Base-by-base conservation (phyloP, 2,113 vertebrate genomes). In the Felis chaus region DNA sequence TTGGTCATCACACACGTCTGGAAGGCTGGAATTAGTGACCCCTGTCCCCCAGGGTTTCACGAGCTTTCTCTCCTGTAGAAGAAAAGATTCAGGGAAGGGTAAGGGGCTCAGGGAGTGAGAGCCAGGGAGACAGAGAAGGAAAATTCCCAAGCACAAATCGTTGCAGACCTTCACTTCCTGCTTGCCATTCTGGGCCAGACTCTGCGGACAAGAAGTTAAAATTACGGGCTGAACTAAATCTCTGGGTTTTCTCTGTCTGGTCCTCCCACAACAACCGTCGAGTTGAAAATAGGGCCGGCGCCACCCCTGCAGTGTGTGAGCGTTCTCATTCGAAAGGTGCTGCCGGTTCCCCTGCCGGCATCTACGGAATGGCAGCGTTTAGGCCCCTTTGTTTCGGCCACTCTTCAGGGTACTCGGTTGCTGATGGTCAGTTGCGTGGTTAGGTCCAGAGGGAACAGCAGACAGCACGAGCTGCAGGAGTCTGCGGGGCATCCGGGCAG, bases 321-420 rank as follows among this genome's bases (percentile, higher is more conserved):
- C 66, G 94, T 95, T 96, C 48, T 93, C n/a, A 92, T 68, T 63
- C 61, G 16, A 83, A 71, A 61, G 21, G 21, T 29, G 3, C 36
- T 36, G 13, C 29, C 19, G 14, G 16, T 48, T 45, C 10, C 45
- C 41, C 25, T 2, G 0, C 4, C 5, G 27, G 16, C 69, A 57
- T 68, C 71, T 39, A 39, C 2, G 33, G 23, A 88, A 61, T 50
- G 50, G 8, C 31, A 57, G 71, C 53, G 2, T 12, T 33, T 41
- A 27, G 74, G n/a, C 31, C 29, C 16, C 21, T 96, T 33, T 55
- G 12, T 69, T 48, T 63, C 29, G 29, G 71, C 68, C 48, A 7
- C 71, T 91, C 81, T 88, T 18, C 36, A 53, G 91, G 41, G 21
- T 10, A 16, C n/a, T 50, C 18, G 27, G 29, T 66, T 29, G n/a